Evolutionary conservation across 2,888 invertebrate species (phyloP).

Genomic region (Parthenolecanium corni): DNA sequence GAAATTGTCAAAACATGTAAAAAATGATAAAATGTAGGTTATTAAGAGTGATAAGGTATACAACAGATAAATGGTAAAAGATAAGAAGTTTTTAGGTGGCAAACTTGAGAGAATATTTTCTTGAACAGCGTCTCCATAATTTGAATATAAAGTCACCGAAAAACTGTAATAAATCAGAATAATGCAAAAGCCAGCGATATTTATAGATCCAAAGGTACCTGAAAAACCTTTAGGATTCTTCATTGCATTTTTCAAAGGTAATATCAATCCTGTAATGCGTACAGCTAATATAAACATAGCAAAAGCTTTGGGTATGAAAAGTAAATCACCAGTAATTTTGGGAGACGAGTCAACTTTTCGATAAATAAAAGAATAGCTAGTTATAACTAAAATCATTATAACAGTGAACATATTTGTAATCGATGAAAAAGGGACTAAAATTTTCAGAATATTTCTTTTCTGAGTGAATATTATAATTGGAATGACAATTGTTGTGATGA

Average conservation of each 20-base stretch:
- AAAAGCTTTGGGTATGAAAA: slow-evolving; percentile 76
- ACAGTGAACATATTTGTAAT: neutral
- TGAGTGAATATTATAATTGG: neutral
- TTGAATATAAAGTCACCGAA: slow-evolving; percentile 82
- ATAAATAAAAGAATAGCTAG: too few species aligned
- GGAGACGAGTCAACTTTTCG: too few species aligned
- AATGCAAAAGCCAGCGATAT: slow-evolving; percentile 66
- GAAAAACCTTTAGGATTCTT: slow-evolving; percentile 69
- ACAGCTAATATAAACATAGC: slow-evolving; percentile 91
- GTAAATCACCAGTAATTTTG: slow-evolving; percentile 1
- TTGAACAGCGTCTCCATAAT: slow-evolving; percentile 57
- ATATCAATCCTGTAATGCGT: slow-evolving; percentile 82
- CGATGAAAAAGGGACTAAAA: slow-evolving; percentile 6
- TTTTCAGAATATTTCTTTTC: neutral
- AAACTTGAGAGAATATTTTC: slow-evolving; percentile 83
- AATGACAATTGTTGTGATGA: neutral
- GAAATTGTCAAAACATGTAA: neutral
- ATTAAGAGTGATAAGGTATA: neutral
- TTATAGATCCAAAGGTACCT: slow-evolving; percentile 69
- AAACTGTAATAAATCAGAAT: slow-evolving; percentile 69
- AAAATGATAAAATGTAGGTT: neutral
- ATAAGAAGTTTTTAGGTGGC: slow-evolving; percentile 38
- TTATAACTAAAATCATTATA: too few species aligned
- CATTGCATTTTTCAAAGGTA: slow-evolving; percentile 92
- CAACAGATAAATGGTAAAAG: neutral